Evolutionary conservation across 2,888 invertebrate species (phyloP).

Genomic region (Scaptomyza polygonia): DNA sequence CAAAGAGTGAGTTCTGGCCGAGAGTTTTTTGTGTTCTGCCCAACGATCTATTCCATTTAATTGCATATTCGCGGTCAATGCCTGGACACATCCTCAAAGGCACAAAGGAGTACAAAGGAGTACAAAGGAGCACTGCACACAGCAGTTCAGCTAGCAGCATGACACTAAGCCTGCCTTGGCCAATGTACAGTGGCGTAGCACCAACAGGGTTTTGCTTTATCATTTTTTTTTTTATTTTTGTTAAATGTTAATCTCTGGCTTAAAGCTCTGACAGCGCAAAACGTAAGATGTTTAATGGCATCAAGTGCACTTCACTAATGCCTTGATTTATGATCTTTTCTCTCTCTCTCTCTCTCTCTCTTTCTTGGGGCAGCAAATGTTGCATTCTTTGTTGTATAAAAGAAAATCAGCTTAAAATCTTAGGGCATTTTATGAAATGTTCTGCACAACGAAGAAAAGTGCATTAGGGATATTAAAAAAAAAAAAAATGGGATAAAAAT

Average conservation of each 20-base stretch:
- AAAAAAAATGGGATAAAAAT: not conserved
- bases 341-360: not conserved
- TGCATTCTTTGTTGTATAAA: not conserved
- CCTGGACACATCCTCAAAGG: constrained; percentile 20
- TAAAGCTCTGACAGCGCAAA: constrained; percentile 51
- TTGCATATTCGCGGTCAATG: constrained; percentile 69
- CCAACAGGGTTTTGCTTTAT: not conserved
- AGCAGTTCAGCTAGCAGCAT: constrained; percentile 30
- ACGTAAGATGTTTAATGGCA: constrained; percentile 38
- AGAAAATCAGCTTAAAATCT: not conserved
- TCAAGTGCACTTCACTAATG: constrained; percentile 33
- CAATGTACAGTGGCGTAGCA: constrained; percentile 20
- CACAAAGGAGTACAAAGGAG: not conserved
- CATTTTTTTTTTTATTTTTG: too few species aligned
- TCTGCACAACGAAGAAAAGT: too few species aligned
- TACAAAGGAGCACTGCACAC: constrained; percentile 4
- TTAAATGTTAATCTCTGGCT: constrained; percentile 65
- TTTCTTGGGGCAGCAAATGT: too few species aligned
- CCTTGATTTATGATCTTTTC: constrained; percentile 60
- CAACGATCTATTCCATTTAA: constrained; percentile 77
- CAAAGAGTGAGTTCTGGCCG: constrained; percentile 10
- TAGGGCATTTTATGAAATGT: too few species aligned
- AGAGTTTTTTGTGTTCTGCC: constrained; percentile 11
- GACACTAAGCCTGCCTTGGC: constrained; percentile 58
- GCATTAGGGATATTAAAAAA: too few species aligned